Evolutionary conservation across 2,888 invertebrate genomes (phyloP).

Genomic region (Sphaerophoria taeniata): DNA sequence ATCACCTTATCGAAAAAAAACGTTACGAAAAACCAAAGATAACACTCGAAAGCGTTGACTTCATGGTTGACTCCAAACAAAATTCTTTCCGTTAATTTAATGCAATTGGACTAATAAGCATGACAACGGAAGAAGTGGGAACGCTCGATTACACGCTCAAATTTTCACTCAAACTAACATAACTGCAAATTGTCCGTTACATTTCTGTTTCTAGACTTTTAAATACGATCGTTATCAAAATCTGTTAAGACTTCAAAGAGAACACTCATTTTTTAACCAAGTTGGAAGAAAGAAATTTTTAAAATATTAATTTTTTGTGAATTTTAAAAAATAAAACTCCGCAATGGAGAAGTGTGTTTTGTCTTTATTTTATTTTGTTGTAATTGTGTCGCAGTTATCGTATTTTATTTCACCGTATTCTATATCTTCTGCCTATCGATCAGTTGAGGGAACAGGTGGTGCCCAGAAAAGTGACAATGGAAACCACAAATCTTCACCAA

Average conservation of each 20-base stretch:
- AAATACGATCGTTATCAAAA: not conserved
- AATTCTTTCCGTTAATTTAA: too few species aligned
- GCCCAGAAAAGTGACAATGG: slow-evolving; percentile 5
- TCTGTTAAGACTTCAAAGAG: not conserved
- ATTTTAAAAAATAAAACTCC: not conserved
- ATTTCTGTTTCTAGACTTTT: not conserved
- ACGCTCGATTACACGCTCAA: too few species aligned
- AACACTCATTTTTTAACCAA: not conserved
- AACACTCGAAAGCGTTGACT: too few species aligned
- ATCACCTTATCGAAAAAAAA: too few species aligned
- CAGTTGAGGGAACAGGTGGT: slow-evolving; percentile 5
- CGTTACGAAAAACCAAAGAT: too few species aligned
- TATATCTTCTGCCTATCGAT: slow-evolving; percentile 28
- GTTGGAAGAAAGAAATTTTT: not conserved
- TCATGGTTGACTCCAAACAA: too few species aligned
- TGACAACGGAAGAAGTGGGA: too few species aligned
- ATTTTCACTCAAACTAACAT: too few species aligned
- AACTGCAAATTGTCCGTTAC: not conserved
- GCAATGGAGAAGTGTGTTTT: slow-evolving; percentile 37
- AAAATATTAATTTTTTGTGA: not conserved
- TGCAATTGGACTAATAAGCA: too few species aligned
- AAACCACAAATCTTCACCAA: slow-evolving; percentile 3
- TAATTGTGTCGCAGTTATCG: slow-evolving; percentile 10
- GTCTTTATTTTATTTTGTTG: slow-evolving; percentile 25
- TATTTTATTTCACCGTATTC: slow-evolving; percentile 12